Conservation (phyloP, 2,113 vertebrate genomes). For the Scatophagus argus region DNA sequence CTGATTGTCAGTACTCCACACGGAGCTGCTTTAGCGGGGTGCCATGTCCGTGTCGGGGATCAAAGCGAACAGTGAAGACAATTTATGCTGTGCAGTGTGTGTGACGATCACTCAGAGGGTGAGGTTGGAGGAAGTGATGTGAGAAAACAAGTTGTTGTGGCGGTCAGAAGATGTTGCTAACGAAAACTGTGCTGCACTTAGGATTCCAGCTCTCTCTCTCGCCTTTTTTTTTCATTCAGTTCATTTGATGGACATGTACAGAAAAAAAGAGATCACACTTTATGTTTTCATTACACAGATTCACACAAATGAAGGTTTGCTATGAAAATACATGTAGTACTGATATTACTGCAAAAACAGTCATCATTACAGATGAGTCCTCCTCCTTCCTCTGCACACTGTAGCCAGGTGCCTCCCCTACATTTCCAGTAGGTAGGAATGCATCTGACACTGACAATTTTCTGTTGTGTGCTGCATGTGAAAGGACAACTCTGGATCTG, state of each 20-base stretch:
- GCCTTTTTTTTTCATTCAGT: not conserved
- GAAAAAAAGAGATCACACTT: not conserved
- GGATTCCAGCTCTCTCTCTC: constrained; percentile 1
- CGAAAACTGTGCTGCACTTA: constrained; percentile 12
- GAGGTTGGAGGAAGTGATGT: constrained; percentile 56
- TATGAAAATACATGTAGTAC: too few relatives aligned
- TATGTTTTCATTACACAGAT: not conserved
- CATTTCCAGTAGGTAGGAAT: too few relatives aligned
- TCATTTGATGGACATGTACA: too few relatives aligned
- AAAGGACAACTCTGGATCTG: too few relatives aligned
- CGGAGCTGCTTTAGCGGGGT: constrained; percentile 58
- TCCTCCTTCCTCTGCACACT: too few relatives aligned
- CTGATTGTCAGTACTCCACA: constrained; percentile 70
- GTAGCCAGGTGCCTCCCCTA: too few relatives aligned
- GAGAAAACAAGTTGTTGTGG: constrained; percentile 44
- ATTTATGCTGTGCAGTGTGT: constrained; percentile 77
- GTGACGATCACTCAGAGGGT: constrained; percentile 68
- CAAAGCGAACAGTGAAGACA: constrained; percentile 72
- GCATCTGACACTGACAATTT: too few relatives aligned
- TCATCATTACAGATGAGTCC: too few relatives aligned
- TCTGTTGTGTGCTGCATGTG: too few relatives aligned
- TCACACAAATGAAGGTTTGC: not conserved
- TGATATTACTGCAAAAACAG: too few relatives aligned
- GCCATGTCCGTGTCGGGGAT: constrained; percentile 73
- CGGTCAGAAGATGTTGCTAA: constrained; percentile 28